These are phyloP conservation scores for Zosterops borbonicus DNA, from an alignment of 2,113 vertebrate genomes.

Conservation along the genomic window DNA sequence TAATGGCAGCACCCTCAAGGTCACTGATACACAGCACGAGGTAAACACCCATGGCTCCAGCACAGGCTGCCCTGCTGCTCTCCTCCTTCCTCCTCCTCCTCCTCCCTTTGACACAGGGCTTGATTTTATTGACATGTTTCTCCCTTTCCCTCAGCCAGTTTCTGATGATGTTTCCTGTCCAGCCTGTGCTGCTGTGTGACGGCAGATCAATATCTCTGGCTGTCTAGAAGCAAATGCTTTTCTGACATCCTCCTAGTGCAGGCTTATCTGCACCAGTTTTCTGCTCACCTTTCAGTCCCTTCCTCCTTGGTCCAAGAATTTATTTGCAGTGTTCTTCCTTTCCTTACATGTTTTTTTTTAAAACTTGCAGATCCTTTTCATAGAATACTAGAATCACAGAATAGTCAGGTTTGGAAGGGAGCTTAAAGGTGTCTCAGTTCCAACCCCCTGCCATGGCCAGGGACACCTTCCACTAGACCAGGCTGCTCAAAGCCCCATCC, in stretches of 20 bases:
- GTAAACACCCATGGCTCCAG: neutral
- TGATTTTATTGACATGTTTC: constrained; percentile 26
- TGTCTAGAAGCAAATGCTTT: neutral
- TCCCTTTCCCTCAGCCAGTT: neutral
- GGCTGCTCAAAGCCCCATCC: neutral
- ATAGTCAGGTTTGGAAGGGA: neutral
- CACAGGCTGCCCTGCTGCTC: neutral
- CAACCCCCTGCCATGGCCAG: neutral
- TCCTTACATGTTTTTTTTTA: neutral
- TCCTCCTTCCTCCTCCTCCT: neutral
- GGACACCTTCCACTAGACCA: neutral
- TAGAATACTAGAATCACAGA: neutral
- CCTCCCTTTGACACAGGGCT: neutral
- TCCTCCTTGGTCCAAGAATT: neutral
- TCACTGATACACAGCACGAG: neutral
- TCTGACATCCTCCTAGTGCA: neutral
- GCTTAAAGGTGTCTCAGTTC: neutral
- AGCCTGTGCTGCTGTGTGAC: neutral
- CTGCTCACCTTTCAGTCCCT: neutral
- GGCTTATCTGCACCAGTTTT: neutral
- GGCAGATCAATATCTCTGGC: neutral
- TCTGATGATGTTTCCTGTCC: neutral
- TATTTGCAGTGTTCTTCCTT: neutral
- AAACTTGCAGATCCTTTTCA: neutral
- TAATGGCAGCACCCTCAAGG: constrained; percentile 50